Evolutionary conservation across 2,113 vertebrate species (phyloP), one percentile per base, ranked within the genome.

Genomic region (Phyllopteryx taeniolatus): DNA sequence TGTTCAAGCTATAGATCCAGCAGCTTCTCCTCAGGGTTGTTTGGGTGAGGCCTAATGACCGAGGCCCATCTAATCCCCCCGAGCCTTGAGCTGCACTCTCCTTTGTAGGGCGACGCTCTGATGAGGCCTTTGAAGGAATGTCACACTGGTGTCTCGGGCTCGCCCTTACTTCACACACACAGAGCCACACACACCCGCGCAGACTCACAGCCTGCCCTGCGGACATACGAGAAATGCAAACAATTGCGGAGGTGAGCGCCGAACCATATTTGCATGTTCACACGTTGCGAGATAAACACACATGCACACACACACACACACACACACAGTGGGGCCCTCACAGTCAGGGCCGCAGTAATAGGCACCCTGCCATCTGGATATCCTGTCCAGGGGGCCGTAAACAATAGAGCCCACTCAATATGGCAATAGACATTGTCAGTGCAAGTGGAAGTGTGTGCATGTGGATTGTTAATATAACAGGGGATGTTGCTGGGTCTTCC

Each of bases 291-390:
- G 35, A 76, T 43, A 72, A 72, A 72, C 61, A 68, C 72, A 57
- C 61, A 43, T 4, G 3, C 31, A 60, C 14, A 6, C n/a, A n/a
- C 56, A 57, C 61, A 43, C 27, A 5, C 31, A 60, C 14, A 33
- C 72, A 56, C 33, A 39, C 70, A 68, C 84, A 86, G 81, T 79
- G 73, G 85, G 85, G 79, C 83, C 86, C 82, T 89, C 86, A 70
- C 88, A 89, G 88, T 85, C 79, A 88, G 88, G 83, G 87, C 85
- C 71, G 56, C 79, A 71, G 67, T 90, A 90, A 91, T 90, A 88
- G 86, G 91, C 84, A 82, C 87, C 86, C 86, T 84, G 83, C 91
- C 91, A 91, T 89, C 90, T 91, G 91, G 83, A 87, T 85, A 85
- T 78, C 82, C 86, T 64, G 80, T 90, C 87, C 85, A 92, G 85